A percentile compares a stretch with the other conserved stretches of the same genome.
Evolutionary conservation across 2,797 vertebrate species (phyloP).

Genomic region (Taenioides sp.): DNA sequence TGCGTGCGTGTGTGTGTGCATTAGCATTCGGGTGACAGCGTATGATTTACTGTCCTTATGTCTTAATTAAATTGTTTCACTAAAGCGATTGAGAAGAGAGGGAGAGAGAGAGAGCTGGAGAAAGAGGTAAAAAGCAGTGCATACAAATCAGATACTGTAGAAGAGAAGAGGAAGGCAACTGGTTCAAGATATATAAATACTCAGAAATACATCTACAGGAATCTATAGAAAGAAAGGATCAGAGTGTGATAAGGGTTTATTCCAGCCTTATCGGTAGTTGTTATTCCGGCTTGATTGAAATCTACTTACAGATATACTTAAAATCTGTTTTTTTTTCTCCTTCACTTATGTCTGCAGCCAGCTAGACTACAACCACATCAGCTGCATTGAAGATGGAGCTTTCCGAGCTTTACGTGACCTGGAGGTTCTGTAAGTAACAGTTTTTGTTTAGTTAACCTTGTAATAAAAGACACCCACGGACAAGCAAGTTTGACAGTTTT

Average conservation of each 20-base stretch:
- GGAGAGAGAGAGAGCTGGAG: conserved; percentile 19
- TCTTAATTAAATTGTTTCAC: conserved; percentile 99
- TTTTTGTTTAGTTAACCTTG: conserved; percentile 21
- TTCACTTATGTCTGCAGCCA: conserved; percentile 81
- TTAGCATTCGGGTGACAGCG: conserved; percentile 82
- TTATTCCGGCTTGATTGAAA: conserved; percentile 20
- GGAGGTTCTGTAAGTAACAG: conserved; percentile 96
- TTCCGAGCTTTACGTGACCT: conserved; percentile 96
- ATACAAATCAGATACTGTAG: conserved; percentile 69
- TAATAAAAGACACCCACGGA: background rate
- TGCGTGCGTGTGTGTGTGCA: conserved; percentile 10
- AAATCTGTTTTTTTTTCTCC: conserved; percentile 4
- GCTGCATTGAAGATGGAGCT: conserved; percentile 97
- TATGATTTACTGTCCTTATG: conserved; percentile 94
- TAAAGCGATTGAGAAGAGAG: conserved; percentile 80
- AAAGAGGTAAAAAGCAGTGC: conserved; percentile 64
- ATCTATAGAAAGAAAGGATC: conserved; percentile 41
- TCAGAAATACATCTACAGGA: conserved; percentile 41
- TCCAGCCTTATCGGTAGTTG: conserved; percentile 26
- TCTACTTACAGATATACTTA: conserved; percentile 28
- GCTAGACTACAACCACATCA: conserved; percentile 99
- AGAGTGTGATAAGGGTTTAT: conserved; percentile 23
- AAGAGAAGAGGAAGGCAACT: conserved; percentile 67
- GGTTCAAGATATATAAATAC: conserved; percentile 38
- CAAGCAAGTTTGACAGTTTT: background rate